These are phyloP conservation scores for Lymantria dispar DNA, from an alignment of 2,888 invertebrate species.

Conservation along the genomic window DNA sequence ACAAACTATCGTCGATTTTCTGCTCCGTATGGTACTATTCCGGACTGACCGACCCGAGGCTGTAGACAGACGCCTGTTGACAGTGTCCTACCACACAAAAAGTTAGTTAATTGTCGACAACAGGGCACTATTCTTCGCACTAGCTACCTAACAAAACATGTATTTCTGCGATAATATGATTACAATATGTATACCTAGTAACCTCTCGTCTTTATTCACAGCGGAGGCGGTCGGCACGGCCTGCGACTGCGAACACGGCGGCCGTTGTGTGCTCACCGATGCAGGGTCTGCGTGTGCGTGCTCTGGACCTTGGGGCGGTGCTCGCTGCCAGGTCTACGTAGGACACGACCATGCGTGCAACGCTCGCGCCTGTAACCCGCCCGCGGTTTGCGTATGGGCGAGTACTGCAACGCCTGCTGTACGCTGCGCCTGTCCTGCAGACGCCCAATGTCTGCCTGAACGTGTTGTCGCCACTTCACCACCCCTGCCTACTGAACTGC, in stretches of 20 bases:
- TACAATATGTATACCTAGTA: too few relatives aligned
- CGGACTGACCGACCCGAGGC: too few relatives aligned
- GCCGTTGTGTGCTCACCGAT: conserved; percentile 36
- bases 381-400: conserved; percentile 61
- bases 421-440: conserved; percentile 62
- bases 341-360: conserved; percentile 85
- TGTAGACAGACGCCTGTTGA: too few relatives aligned
- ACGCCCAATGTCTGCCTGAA: conserved; percentile 48
- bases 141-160: too few relatives aligned
- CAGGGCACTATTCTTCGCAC: too few relatives aligned
- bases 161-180: too few relatives aligned
- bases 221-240: too few relatives aligned
- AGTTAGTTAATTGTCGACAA: too few relatives aligned
- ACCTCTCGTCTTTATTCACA: too few relatives aligned
- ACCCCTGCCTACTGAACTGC: conserved; percentile 32
- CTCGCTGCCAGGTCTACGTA: conserved; percentile 86
- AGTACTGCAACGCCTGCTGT: conserved; percentile 44
- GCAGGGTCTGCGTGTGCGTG: conserved; percentile 85
- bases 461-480: conserved; percentile 8
- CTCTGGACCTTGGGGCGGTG: conserved; percentile 89
- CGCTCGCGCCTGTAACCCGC: conserved; percentile 73
- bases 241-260: conserved; percentile 2
- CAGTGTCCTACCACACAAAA: too few relatives aligned
- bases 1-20: too few relatives aligned
- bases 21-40: too few relatives aligned